A percentile compares a stretch with the other conserved stretches of the same genome.
These are phyloP conservation scores for Brachionus plicatilis DNA, from an alignment of 1,140 invertebrate genomes.

Conservation along the genomic window DNA sequence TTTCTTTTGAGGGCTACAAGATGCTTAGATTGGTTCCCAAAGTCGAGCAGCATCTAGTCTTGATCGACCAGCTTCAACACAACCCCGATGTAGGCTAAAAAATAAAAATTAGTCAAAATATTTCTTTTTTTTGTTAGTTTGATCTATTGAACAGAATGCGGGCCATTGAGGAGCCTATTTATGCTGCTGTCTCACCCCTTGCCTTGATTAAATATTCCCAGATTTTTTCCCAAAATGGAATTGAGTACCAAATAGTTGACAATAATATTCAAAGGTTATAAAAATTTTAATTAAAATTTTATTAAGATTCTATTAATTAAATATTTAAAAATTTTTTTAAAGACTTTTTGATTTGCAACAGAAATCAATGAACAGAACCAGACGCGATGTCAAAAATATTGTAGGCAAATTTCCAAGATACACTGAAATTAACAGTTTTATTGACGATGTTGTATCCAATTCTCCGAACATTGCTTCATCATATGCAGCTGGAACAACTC, in stretches of 20 bases:
- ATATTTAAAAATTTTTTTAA: neutral
- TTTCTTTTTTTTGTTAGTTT: neutral
- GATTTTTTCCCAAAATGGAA: neutral
- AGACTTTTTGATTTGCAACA: neutral
- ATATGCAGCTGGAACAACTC: neutral
- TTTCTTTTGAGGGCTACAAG: slow-evolving; percentile 17
- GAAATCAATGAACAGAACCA: slow-evolving; percentile 13
- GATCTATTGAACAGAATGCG: neutral
- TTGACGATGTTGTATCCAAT: neutral
- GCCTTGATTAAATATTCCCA: neutral
- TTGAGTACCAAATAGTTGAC: neutral
- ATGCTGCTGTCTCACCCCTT: neutral
- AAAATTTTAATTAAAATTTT: neutral
- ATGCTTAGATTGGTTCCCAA: neutral
- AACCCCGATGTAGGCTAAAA: neutral
- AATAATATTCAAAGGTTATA: neutral
- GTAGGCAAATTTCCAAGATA: slow-evolving; percentile 22
- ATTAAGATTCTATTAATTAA: too few species aligned
- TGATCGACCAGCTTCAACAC: neutral
- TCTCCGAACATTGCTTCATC: neutral
- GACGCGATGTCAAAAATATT: neutral
- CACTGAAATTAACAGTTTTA: slow-evolving; percentile 12
- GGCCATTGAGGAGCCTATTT: neutral
- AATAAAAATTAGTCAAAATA: neutral
- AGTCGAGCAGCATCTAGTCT: neutral